A percentile compares a stretch with the other conserved stretches of the same genome.
These are phyloP conservation scores for Rhamnusium bicolor DNA, from an alignment of 2,888 invertebrate genomes.

Conservation along the genomic window DNA sequence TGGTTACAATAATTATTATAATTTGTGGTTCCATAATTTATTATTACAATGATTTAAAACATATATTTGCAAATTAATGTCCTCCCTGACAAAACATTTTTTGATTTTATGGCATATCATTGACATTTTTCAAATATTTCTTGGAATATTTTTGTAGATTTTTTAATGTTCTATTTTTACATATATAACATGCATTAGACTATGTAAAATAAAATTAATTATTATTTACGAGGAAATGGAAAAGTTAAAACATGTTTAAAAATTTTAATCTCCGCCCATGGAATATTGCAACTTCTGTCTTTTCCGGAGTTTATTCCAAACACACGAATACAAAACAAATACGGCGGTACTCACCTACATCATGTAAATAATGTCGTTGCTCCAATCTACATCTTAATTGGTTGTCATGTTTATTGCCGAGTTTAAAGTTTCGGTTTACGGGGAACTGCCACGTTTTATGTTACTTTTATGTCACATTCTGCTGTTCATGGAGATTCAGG, in stretches of 20 bases:
- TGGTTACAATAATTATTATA: too few relatives aligned
- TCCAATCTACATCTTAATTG: slow-evolving; percentile 72
- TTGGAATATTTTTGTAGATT: too few relatives aligned
- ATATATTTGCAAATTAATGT: too few relatives aligned
- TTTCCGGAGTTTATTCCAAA: slow-evolving; percentile 67
- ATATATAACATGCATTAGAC: too few relatives aligned
- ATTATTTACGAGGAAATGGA: too few relatives aligned
- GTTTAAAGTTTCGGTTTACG: slow-evolving; percentile 63
- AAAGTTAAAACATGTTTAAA: background rate
- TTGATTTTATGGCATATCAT: too few relatives aligned
- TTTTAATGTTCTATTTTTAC: too few relatives aligned
- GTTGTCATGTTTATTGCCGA: slow-evolving; percentile 71
- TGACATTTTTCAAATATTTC: too few relatives aligned
- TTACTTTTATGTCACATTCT: slow-evolving; percentile 25
- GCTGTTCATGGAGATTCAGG: slow-evolving; percentile 23
- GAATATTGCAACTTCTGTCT: slow-evolving; percentile 57
- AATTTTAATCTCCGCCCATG: slow-evolving; percentile 10
- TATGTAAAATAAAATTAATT: too few relatives aligned
- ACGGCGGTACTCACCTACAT: slow-evolving; percentile 67
- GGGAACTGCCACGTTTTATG: slow-evolving; percentile 46
- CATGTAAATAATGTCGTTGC: slow-evolving; percentile 69
- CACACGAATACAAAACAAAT: slow-evolving; percentile 68
- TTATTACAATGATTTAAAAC: too few relatives aligned
- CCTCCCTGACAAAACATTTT: too few relatives aligned
- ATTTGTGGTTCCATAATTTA: too few relatives aligned